phyloP scores from a whole-genome alignment of 2,113 vertebrate genomes.

The Thryonomys swinderianus region DNA sequence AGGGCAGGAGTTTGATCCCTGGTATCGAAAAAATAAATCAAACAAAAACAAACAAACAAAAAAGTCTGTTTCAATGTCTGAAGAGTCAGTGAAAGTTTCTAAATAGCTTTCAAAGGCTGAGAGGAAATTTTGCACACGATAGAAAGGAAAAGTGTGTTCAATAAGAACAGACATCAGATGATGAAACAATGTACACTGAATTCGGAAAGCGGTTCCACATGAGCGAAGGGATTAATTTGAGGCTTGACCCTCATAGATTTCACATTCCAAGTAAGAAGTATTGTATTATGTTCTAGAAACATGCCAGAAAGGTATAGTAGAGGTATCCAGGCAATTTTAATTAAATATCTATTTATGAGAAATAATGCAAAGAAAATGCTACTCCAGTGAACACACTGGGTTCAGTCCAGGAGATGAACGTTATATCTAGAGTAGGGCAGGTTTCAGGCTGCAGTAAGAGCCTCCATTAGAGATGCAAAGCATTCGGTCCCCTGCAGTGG shows the following conservation, averaged over 20 bases:
- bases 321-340: background rate
- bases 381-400: background rate
- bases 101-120: background rate
- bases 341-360: background rate
- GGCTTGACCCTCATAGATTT: background rate
- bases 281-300: background rate
- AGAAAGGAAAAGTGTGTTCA: background rate
- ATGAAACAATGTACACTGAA: background rate
- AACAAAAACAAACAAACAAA: too few relatives aligned
- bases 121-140: background rate
- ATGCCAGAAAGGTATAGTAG: background rate
- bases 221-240: background rate
- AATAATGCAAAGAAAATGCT: background rate
- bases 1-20: too few relatives aligned
- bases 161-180: background rate
- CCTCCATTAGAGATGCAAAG: background rate
- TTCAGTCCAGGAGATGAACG: background rate
- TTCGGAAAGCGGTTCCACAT: background rate
- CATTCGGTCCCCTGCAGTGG: background rate
- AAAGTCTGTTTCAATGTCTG: background rate
- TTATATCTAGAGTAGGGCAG: background rate
- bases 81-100: background rate
- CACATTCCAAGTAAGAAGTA: background rate
- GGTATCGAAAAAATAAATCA: too few relatives aligned
- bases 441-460: fast-evolving